phyloP scores from a whole-genome alignment of 2,113 vertebrate genomes.

The Irena cyanogastra region DNA sequence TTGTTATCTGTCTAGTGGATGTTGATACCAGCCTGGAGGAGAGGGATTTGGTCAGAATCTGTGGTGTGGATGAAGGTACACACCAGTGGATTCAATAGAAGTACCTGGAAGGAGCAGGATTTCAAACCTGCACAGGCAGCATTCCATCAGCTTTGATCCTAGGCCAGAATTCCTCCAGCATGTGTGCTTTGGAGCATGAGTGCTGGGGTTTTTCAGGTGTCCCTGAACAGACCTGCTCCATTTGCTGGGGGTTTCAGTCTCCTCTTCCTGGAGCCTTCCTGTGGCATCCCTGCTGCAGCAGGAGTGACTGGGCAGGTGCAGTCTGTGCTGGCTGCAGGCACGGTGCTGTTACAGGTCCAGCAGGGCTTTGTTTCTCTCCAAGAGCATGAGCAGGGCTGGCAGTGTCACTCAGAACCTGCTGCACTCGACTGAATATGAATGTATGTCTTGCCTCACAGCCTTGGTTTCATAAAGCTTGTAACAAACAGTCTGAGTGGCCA shows the following conservation, averaged over 20 bases:
- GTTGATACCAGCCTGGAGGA: neutral
- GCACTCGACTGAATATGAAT: accelerated
- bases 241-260: neutral
- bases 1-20: neutral
- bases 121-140: neutral
- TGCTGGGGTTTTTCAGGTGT: neutral
- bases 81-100: neutral
- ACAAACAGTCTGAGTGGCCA: neutral
- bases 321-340: neutral
- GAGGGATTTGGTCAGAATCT: neutral
- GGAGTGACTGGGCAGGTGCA: neutral
- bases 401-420: neutral
- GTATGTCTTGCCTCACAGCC: neutral
- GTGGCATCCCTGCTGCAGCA: accelerated
- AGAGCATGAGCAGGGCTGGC: neutral
- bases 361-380: neutral
- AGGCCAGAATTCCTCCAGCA: accelerated
- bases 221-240: neutral
- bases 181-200: neutral
- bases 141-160: neutral
- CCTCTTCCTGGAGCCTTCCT: neutral
- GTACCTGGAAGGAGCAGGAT: neutral
- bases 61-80: neutral
- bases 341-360: accelerated
- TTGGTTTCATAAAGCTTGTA: neutral